phyloP scores from a whole-genome alignment of 2,797 vertebrate genomes.

The Eremophila alpestris region DNA sequence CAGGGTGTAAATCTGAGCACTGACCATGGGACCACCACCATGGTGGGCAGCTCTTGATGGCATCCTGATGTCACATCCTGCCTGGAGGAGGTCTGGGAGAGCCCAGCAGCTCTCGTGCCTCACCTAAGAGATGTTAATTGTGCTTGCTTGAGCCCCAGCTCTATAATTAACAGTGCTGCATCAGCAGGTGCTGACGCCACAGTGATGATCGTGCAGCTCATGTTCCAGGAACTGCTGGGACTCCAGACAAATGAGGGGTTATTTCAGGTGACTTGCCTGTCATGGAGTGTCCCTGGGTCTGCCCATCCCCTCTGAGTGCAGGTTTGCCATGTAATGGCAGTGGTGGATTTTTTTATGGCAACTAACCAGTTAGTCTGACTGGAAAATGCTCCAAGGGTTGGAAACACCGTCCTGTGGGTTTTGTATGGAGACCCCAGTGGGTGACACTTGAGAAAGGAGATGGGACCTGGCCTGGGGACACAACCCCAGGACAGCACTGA shows the following conservation, averaged over 20 bases:
- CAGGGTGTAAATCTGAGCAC: accelerated
- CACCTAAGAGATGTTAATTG: background rate
- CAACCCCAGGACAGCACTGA: background rate
- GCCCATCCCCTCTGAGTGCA: background rate
- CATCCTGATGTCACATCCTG: background rate
- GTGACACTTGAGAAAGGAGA: background rate
- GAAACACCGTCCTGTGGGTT: background rate
- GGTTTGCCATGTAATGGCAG: background rate
- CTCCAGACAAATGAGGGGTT: background rate
- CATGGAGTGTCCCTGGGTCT: background rate
- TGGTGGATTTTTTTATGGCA: background rate
- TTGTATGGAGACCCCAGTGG: background rate
- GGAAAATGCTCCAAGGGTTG: background rate
- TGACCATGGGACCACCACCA: accelerated
- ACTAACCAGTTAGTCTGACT: background rate
- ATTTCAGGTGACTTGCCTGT: background rate
- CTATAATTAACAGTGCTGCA: conserved; percentile 26
- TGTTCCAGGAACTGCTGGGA: conserved; percentile 16
- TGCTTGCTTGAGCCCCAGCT: background rate
- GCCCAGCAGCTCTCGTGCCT: background rate
- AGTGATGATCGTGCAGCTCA: background rate
- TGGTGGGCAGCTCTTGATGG: background rate
- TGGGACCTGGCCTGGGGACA: background rate
- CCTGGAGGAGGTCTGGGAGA: background rate
- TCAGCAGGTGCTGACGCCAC: background rate